These are phyloP conservation scores for Pecten maximus DNA, from an alignment of 2,888 invertebrate species.

Conservation along the genomic window DNA sequence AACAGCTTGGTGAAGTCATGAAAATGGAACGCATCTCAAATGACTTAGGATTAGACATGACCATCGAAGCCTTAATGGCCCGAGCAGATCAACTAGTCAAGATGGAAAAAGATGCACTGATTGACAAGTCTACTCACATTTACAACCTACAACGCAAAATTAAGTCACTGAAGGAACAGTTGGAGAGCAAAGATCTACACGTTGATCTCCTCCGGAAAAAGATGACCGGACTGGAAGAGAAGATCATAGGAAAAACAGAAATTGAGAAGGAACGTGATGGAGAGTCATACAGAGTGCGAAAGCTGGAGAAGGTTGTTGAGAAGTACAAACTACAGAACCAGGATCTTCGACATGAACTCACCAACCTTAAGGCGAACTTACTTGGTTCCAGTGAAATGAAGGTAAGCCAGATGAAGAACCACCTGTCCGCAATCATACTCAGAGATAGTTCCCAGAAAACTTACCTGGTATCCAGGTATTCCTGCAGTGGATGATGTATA, in stretches of 20 bases:
- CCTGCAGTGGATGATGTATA: too few species aligned
- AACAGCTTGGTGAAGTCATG: slow-evolving; percentile 91
- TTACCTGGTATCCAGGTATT: too few species aligned
- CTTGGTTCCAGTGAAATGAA: slow-evolving; percentile 79
- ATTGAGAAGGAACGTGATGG: slow-evolving; percentile 78
- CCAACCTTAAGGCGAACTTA: slow-evolving; percentile 89
- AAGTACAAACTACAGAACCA: slow-evolving; percentile 90
- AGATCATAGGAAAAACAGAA: slow-evolving; percentile 75
- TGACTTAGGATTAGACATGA: slow-evolving; percentile 91
- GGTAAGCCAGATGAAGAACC: slow-evolving; percentile 59
- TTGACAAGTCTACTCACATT: slow-evolving; percentile 93
- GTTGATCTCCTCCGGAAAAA: slow-evolving; percentile 94
- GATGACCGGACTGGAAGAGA: slow-evolving; percentile 84
- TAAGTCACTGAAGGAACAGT: slow-evolving; percentile 92
- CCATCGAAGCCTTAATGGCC: slow-evolving; percentile 92
- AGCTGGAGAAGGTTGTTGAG: slow-evolving; percentile 92
- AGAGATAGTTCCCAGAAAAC: too few species aligned
- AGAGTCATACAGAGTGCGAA: slow-evolving; percentile 82
- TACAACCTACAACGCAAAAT: slow-evolving; percentile 93
- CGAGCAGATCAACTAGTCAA: slow-evolving; percentile 92
- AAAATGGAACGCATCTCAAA: slow-evolving; percentile 92
- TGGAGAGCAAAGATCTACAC: slow-evolving; percentile 95
- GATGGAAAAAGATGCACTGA: slow-evolving; percentile 91
- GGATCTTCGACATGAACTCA: slow-evolving; percentile 91
- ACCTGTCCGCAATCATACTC: too few species aligned